Evolutionary conservation across 2,888 invertebrate genomes (phyloP).

Genomic region (Limnephilus marmoratus): DNA sequence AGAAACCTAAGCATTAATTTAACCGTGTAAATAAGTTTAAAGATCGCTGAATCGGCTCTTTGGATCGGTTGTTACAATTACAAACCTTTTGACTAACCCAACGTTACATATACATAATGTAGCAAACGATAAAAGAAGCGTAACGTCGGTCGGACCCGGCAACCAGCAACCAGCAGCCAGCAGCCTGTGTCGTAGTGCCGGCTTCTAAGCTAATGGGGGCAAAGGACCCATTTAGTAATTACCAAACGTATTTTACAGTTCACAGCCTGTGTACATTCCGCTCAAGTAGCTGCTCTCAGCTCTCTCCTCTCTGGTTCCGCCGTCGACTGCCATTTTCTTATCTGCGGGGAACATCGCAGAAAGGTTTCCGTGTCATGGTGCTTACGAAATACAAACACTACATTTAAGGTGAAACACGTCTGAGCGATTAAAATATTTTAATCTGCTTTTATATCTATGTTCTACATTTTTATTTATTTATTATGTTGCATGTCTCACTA

Average conservation of each 20-base stretch:
- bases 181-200: neutral
- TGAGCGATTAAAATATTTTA: too few species aligned
- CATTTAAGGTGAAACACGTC: too few species aligned
- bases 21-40: neutral
- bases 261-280: neutral
- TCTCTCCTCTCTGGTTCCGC: neutral
- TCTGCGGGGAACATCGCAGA: neutral
- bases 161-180: too few species aligned
- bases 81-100: neutral
- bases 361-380: neutral
- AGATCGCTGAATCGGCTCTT: neutral
- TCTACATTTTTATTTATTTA: too few species aligned
- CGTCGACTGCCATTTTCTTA: neutral
- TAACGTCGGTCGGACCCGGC: neutral
- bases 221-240: conserved; percentile 9
- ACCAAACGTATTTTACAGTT: conserved; percentile 17
- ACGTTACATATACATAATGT: neutral
- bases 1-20: neutral
- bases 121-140: neutral
- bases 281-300: neutral
- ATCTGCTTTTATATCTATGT: too few species aligned
- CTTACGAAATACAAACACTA: neutral
- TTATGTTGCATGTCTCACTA: too few species aligned
- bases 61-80: neutral
- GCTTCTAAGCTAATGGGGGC: conserved; percentile 4